A percentile compares a stretch with the other conserved stretches of the same genome.
Evolutionary conservation across 2,797 vertebrate species (phyloP).

Genomic region (Dicrostonyx torquatus): DNA sequence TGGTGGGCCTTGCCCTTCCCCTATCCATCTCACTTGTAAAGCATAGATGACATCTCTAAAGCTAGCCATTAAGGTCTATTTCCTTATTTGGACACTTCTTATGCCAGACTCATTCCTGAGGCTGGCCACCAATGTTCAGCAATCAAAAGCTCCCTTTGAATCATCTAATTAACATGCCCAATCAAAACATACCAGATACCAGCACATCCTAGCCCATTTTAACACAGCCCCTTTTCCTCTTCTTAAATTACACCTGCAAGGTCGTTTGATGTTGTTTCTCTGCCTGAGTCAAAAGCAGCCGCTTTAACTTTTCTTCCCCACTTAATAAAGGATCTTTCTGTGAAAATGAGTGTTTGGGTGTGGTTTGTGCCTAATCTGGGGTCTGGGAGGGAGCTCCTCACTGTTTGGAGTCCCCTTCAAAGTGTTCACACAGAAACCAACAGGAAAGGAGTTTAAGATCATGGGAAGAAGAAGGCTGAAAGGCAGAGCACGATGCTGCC

Average conservation of each 20-base stretch:
- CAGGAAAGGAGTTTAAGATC: background rate
- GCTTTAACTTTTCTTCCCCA: background rate
- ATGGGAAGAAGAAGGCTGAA: background rate
- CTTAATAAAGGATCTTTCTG: background rate
- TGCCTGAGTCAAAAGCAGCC: background rate
- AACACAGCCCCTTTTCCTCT: background rate
- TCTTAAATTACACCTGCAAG: background rate
- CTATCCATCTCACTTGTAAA: background rate
- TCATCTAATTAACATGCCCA: background rate
- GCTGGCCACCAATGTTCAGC: background rate
- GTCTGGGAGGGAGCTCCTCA: background rate
- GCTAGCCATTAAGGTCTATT: background rate
- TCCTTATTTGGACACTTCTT: background rate
- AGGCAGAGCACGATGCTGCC: background rate
- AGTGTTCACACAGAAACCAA: background rate
- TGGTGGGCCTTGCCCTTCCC: background rate
- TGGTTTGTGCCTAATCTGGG: background rate
- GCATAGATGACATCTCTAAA: background rate
- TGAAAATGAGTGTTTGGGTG: background rate
- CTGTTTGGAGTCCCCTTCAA: background rate
- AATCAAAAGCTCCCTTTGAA: background rate
- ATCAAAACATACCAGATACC: background rate
- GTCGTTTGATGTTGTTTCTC: background rate
- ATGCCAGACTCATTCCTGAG: background rate
- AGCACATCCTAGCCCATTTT: background rate